Conservation (phyloP, 2,888 invertebrate genomes). For the Terebella lapidaria region DNA sequence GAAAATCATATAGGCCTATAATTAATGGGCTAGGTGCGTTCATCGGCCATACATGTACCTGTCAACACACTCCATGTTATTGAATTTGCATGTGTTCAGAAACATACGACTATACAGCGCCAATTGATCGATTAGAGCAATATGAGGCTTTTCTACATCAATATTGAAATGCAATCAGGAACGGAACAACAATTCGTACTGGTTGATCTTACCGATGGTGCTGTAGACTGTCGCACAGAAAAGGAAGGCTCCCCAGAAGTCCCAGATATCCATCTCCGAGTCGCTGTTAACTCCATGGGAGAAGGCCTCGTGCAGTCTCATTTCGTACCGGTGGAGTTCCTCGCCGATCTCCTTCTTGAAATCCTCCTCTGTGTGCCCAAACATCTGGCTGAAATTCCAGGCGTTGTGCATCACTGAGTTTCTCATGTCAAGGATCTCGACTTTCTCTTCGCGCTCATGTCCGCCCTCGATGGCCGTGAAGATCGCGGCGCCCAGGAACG, state of each 20-base stretch:
- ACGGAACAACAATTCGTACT: too few relatives aligned
- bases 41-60: slow-evolving; percentile 80
- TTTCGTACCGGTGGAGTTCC: slow-evolving; percentile 77
- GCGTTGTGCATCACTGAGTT: slow-evolving; percentile 78
- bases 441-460: slow-evolving; percentile 65
- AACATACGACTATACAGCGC: too few relatives aligned
- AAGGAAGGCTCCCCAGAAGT: slow-evolving; percentile 51
- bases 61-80: too few relatives aligned
- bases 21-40: not conserved
- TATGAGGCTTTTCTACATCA: too few relatives aligned
- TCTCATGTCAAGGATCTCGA: slow-evolving; percentile 57
- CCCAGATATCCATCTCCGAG: slow-evolving; percentile 62
- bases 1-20: not conserved
- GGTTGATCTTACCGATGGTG: slow-evolving; percentile 61
- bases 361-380: not conserved
- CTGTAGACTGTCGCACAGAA: slow-evolving; percentile 55
- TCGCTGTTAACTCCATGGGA: slow-evolving; percentile 79
- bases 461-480: slow-evolving; percentile 69
- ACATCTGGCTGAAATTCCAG: slow-evolving; percentile 58
- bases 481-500: slow-evolving; percentile 73
- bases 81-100: too few relatives aligned
- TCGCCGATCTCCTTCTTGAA: not conserved
- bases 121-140: too few relatives aligned
- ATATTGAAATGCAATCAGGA: too few relatives aligned
- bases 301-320: slow-evolving; percentile 76